Conservation (phyloP, 1,140 invertebrate species). For the Drosophila burlai region DNA sequence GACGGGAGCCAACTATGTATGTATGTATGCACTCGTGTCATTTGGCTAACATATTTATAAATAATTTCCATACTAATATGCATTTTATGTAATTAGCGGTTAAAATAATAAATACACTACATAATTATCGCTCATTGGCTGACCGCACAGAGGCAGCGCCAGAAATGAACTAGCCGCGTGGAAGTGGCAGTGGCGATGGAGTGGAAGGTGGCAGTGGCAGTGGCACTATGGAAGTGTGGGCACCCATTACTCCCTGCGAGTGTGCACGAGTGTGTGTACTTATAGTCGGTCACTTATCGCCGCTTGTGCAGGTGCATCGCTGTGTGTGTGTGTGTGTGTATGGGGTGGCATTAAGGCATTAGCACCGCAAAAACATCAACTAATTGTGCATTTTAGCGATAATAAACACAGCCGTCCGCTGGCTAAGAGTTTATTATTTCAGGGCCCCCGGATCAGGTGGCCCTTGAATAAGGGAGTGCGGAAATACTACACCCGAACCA, state of each 20-base stretch:
- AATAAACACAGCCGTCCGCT: constrained; percentile 61
- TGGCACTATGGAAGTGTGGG: constrained; percentile 11
- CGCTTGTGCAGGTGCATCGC: constrained; percentile 47
- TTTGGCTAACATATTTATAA: constrained; percentile 79
- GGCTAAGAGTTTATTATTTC: constrained; percentile 80
- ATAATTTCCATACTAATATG: constrained; percentile 82
- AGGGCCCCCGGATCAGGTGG: constrained; percentile 54
- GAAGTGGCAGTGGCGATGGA: constrained; percentile 7
- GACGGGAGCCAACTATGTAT: constrained; percentile 6
- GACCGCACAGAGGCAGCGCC: constrained; percentile 65
- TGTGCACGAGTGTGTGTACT: constrained; percentile 35
- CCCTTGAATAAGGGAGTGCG: constrained; percentile 5
- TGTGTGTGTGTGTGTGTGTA: constrained; percentile 16
- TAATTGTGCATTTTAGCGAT: constrained; percentile 83
- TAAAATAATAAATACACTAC: constrained; percentile 83
- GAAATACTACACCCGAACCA: constrained; percentile 6
- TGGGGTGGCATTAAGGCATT: constrained; percentile 73
- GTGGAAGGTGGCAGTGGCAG: constrained; percentile 3
- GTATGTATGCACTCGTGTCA: constrained; percentile 39
- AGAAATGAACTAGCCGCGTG: constrained; percentile 62
- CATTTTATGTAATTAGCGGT: constrained; percentile 84
- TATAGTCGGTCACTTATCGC: constrained; percentile 63
- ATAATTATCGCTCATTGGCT: constrained; percentile 79
- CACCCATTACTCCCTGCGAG: constrained; percentile 12
- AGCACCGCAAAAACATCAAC: constrained; percentile 82